phyloP scores from a whole-genome alignment of 2,113 vertebrate species.

The Tragelaphus buxtoni region DNA sequence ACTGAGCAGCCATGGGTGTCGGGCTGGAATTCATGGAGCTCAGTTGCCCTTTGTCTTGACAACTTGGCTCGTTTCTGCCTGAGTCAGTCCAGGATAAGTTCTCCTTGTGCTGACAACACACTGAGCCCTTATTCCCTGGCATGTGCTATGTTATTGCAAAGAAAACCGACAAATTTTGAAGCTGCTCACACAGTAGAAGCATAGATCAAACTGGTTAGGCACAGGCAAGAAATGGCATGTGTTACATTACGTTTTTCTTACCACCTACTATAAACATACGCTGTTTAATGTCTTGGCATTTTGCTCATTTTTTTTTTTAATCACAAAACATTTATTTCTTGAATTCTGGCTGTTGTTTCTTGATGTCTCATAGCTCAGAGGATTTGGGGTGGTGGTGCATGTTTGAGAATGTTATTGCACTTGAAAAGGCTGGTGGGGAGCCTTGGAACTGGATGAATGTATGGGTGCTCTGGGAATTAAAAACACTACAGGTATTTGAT shows the following conservation, averaged over 20 bases:
- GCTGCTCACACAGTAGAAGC: constrained; percentile 1
- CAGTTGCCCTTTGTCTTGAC: neutral
- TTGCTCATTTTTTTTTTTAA: neutral
- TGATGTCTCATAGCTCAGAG: neutral
- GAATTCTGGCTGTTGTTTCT: neutral
- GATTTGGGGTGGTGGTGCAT: neutral
- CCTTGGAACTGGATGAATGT: neutral
- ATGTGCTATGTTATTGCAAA: neutral
- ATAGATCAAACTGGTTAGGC: neutral
- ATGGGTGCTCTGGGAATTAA: neutral
- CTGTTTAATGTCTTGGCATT: constrained; percentile 40
- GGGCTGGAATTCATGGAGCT: neutral
- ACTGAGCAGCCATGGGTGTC: neutral
- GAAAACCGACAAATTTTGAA: constrained; percentile 22
- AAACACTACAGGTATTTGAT: neutral
- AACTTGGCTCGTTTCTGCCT: neutral
- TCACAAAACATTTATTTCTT: neutral
- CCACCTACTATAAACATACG: constrained; percentile 26
- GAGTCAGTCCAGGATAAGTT: constrained; percentile 15
- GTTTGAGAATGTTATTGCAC: neutral
- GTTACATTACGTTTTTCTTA: constrained; percentile 6
- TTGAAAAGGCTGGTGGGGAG: neutral
- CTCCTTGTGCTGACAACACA: constrained; percentile 47
- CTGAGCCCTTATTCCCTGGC: constrained; percentile 38
- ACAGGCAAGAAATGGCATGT: neutral